These are phyloP conservation scores for Drosophila nr. fundita DNA, from an alignment of 2,888 invertebrate genomes.

Conservation along the genomic window DNA sequence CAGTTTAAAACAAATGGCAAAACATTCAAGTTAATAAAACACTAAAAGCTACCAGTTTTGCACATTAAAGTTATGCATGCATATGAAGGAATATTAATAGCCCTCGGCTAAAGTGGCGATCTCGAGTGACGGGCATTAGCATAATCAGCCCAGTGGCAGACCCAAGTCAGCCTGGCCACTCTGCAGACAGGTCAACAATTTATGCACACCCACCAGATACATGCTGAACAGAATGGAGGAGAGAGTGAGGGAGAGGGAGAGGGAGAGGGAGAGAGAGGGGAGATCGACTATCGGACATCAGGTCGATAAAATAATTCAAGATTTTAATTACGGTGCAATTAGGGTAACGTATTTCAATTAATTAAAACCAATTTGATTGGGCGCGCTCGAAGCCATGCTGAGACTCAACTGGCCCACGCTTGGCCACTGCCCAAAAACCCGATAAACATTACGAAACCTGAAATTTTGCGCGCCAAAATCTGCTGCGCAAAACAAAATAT, in stretches of 20 bases:
- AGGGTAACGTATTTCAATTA: conserved; percentile 80
- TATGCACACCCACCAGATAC: conserved; percentile 18
- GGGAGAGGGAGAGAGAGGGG: neutral
- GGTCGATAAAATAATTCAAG: conserved; percentile 70
- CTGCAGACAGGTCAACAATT: conserved; percentile 23
- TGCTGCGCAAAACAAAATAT: conserved; percentile 41
- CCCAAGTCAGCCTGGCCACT: conserved; percentile 11
- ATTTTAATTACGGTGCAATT: conserved; percentile 76
- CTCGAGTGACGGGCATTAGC: conserved; percentile 49
- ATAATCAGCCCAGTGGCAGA: conserved; percentile 37
- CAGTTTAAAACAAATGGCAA: conserved; percentile 21
- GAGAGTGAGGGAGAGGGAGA: neutral
- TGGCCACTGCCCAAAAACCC: conserved; percentile 23
- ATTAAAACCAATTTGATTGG: conserved; percentile 72
- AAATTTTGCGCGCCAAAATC: conserved; percentile 61
- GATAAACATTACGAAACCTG: conserved; percentile 58
- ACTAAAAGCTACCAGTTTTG: conserved; percentile 29
- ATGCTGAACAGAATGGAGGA: neutral
- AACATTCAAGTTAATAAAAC: conserved; percentile 23
- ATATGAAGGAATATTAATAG: conserved; percentile 34
- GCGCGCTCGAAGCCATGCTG: conserved; percentile 15
- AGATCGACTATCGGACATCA: neutral
- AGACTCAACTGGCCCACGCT: conserved; percentile 42
- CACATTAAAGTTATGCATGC: conserved; percentile 25
- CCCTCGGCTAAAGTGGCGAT: conserved; percentile 10